Conservation (phyloP, 2,113 vertebrate species). For the Tor tambroides region DNA sequence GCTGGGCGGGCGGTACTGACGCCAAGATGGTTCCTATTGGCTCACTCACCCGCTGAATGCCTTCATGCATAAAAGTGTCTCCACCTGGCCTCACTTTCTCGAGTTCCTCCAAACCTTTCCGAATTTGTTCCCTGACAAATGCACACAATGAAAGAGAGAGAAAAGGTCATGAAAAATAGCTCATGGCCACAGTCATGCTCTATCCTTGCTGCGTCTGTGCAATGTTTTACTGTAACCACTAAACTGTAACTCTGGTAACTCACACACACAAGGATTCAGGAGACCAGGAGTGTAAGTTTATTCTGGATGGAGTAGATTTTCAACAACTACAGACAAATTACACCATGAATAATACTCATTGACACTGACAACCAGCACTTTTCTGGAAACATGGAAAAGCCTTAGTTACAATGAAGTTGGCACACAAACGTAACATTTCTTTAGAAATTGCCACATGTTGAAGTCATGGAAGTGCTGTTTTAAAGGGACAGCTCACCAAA, state of each 20-base stretch:
- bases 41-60: constrained; percentile 91
- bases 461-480: constrained; percentile 39
- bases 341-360: neutral
- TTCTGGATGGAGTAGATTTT: too few relatives aligned
- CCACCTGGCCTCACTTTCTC: constrained; percentile 89
- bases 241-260: too few relatives aligned
- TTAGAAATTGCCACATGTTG: constrained; percentile 33
- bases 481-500: neutral
- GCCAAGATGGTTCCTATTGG: constrained; percentile 8
- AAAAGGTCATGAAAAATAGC: neutral
- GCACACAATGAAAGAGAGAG: neutral
- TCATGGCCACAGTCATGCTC: too few relatives aligned
- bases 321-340: neutral
- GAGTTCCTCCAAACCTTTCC: constrained; percentile 92
- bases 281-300: too few relatives aligned
- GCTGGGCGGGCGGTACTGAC: constrained; percentile 25
- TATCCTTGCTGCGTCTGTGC: neutral
- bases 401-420: constrained; percentile 50
- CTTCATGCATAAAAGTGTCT: constrained; percentile 98
- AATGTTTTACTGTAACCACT: neutral
- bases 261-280: too few relatives aligned
- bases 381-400: constrained; percentile 47
- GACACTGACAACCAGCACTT: constrained; percentile 26
- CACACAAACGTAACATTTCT: constrained; percentile 13
- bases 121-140: constrained; percentile 87